Evolutionary conservation across 2,113 vertebrate genomes (phyloP).

Genomic region (Ctenomys sociabilis): DNA sequence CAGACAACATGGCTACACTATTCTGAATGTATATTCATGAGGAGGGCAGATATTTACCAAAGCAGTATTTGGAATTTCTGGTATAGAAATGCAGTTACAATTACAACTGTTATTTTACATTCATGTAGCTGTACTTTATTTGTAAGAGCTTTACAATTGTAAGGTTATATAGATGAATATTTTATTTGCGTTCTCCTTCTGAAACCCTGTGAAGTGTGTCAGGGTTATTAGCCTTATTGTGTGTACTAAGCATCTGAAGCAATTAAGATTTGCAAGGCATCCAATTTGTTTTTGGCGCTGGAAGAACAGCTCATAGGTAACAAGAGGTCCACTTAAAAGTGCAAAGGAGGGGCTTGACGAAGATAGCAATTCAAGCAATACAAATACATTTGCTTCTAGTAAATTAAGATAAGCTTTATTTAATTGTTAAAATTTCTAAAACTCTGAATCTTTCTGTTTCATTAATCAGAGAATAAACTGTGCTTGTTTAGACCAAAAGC

Average conservation of each 20-base stretch:
- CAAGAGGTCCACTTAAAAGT: constrained; percentile 60
- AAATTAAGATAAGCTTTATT: constrained; percentile 57
- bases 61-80: constrained; percentile 8
- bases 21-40: constrained; percentile 25
- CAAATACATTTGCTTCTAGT: constrained; percentile 37
- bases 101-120: constrained; percentile 59
- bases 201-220: constrained; percentile 2
- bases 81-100: constrained; percentile 46
- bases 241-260: constrained; percentile 64
- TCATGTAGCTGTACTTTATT: constrained; percentile 42
- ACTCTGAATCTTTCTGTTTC: background rate
- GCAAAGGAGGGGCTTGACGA: background rate
- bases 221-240: constrained; percentile 58
- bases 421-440: constrained; percentile 51
- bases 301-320: constrained; percentile 66
- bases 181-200: constrained; percentile 19
- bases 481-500: background rate
- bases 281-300: constrained; percentile 70
- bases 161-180: background rate
- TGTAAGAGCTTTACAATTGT: constrained; percentile 32
- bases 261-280: constrained; percentile 67
- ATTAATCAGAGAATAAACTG: constrained; percentile 9
- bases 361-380: constrained; percentile 55
- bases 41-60: background rate
- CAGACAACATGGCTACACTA: background rate